Evolutionary conservation across 2,888 invertebrate species (phyloP), one percentile per base, ranked within the genome.

Genomic region (Drosophila koepferae): DNA sequence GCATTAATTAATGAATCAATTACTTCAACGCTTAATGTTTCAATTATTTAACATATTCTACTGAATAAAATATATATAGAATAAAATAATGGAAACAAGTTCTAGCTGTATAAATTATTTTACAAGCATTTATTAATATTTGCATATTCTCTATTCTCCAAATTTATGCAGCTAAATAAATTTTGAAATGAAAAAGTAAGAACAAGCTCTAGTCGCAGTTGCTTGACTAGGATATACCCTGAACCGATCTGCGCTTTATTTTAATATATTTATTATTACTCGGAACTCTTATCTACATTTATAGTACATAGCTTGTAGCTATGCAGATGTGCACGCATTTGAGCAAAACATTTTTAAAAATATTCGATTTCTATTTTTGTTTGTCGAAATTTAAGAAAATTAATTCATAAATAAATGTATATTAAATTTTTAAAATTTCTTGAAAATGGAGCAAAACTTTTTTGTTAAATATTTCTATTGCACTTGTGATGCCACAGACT

Each of bases 1-100:
- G 86, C 64, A 89, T 84, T 90, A 90, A 89, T 89, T 86, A 90
- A 85, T 80, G 76, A 77, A 89, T 90, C 81, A 90, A 89, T 80
- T 90, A 75, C 79, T 54, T 58, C n/a, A 8, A 46, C 46, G 23
- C 23, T 0, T 16, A 23, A 23, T 23, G 16, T 28, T 23, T 14
- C 16, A 49, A 28, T 5, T 28, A n/a, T 48, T 28, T 28, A 16
- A 28, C 28, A 48, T 48, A 9, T 16, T 46, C 14, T 16, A 28
- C 3, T 2, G 8, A 14, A 7, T 46, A 1, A 23, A 46, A 44
- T 20, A 14, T 20, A 14, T 1, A 14, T 20, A 23, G 14, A 20
- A 20, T 14, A 44, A 6, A 28, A 28, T 28, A 28, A 28, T 28
- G 3, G 28, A 28, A 28, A 28, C 14, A 6, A 20, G 3, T 20